Evolutionary conservation across 2,797 vertebrate genomes (phyloP).

Genomic region (Crocidura indochinensis): DNA sequence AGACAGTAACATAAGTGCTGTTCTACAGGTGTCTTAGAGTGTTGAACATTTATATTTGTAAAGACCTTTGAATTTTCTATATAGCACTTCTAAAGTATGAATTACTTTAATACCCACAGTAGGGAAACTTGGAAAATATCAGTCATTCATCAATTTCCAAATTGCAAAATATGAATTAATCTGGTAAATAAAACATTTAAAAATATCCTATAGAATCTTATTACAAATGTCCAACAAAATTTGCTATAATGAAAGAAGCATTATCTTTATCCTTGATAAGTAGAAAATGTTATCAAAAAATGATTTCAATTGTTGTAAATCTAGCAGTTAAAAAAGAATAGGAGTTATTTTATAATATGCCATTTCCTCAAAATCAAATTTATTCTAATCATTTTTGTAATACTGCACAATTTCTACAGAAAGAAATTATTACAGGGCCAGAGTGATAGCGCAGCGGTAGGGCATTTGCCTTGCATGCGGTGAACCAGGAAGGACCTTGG

Average conservation of each 20-base stretch:
- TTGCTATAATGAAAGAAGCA: background rate
- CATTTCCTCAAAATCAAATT: background rate
- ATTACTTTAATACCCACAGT: conserved; percentile 45
- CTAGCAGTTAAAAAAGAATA: background rate
- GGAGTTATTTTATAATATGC: conserved; percentile 16
- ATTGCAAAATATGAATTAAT: conserved; percentile 63
- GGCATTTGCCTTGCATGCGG: too few species aligned
- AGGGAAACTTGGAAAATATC: background rate
- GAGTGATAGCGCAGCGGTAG: too few species aligned
- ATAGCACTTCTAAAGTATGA: conserved; percentile 16
- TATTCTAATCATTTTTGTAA: background rate
- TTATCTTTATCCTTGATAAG: conserved; percentile 71
- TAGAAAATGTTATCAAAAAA: conserved; percentile 74
- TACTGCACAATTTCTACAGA: background rate
- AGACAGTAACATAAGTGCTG: conserved; percentile 51
- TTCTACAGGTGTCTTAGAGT: conserved; percentile 53
- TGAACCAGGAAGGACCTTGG: too few species aligned
- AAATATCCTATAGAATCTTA: conserved; percentile 54
- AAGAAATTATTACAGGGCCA: too few species aligned
- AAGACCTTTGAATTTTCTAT: conserved; percentile 33
- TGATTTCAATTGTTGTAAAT: conserved; percentile 56
- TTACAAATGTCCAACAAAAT: conserved; percentile 55
- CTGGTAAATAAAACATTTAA: conserved; percentile 71
- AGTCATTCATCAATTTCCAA: conserved; percentile 11
- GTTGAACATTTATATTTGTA: background rate